Percentiles rank a stretch among this genome's conserved stretches.
These are phyloP conservation scores for Hestina assimilis DNA, from an alignment of 1,140 invertebrate species.

Conservation along the genomic window DNA sequence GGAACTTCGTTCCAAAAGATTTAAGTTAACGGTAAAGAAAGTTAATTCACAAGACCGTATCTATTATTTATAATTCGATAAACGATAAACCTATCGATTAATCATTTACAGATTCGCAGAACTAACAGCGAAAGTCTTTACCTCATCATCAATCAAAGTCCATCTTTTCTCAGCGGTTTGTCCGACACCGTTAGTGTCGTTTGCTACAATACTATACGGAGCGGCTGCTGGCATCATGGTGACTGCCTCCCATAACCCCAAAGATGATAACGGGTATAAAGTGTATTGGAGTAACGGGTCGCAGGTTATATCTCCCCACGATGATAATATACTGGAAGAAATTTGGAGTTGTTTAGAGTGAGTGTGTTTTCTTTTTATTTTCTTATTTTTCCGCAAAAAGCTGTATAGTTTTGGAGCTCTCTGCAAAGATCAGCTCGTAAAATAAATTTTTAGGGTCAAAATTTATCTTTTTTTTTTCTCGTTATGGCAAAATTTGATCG, in stretches of 20 bases:
- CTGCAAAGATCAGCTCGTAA: too few relatives aligned
- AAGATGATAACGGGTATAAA: slow-evolving; percentile 99
- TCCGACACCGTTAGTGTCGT: slow-evolving; percentile 97
- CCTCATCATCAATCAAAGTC: slow-evolving; percentile 87
- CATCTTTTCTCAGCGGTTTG: slow-evolving; percentile 90
- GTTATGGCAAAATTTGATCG: too few relatives aligned
- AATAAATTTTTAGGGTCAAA: too few relatives aligned
- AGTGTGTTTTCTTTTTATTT: too few relatives aligned
- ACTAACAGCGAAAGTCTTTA: slow-evolving; percentile 91
- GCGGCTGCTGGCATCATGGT: slow-evolving; percentile 94
- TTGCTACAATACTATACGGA: slow-evolving; percentile 84
- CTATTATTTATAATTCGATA: background rate
- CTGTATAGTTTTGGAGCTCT: too few relatives aligned
- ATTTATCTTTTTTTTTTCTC: too few relatives aligned
- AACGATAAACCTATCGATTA: background rate
- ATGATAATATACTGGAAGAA: slow-evolving; percentile 90
- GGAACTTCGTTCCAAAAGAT: too few relatives aligned
- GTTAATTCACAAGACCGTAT: background rate
- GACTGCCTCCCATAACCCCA: slow-evolving; percentile 99
- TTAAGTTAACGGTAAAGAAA: too few relatives aligned
- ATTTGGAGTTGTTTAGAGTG: slow-evolving; percentile 88
- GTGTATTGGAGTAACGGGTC: slow-evolving; percentile 97
- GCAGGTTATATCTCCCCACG: slow-evolving; percentile 97
- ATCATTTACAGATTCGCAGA: slow-evolving; percentile 89
- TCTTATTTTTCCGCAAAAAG: background rate